These are phyloP conservation scores for Terrapene triunguis DNA, from an alignment of 2,113 vertebrate genomes.

Conservation along the genomic window DNA sequence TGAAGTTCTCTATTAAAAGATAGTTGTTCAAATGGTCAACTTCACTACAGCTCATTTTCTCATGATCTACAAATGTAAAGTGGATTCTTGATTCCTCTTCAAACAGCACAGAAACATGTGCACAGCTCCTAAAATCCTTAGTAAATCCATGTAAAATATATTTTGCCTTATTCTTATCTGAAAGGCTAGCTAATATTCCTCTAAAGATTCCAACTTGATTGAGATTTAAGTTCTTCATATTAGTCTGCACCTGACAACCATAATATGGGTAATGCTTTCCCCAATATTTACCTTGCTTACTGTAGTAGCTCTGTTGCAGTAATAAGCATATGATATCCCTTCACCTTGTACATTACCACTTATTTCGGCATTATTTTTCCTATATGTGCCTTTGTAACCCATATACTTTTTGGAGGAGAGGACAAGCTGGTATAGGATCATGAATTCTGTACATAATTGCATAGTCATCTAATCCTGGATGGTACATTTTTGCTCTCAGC, in stretches of 20 bases:
- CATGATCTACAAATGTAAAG: neutral
- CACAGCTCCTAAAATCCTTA: neutral
- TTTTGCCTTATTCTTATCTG: neutral
- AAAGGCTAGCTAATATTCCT: neutral
- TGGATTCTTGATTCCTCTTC: neutral
- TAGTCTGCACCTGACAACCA: neutral
- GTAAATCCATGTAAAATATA: neutral
- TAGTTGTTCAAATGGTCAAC: neutral
- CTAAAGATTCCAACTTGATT: neutral
- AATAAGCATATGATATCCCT: neutral
- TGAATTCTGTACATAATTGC: neutral
- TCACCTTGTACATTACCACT: neutral
- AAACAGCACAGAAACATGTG: neutral
- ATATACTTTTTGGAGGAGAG: neutral
- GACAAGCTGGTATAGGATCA: neutral
- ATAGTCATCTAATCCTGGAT: neutral
- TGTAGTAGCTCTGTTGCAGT: neutral
- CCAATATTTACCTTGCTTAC: neutral
- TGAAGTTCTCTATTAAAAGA: constrained; percentile 19
- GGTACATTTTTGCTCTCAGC: neutral
- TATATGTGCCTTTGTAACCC: neutral
- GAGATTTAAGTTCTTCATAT: neutral
- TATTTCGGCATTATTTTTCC: neutral
- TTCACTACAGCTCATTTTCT: constrained; percentile 5
- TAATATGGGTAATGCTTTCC: neutral